phyloP scores from a whole-genome alignment of 2,888 invertebrate species.

The Platycheirus albimanus region DNA sequence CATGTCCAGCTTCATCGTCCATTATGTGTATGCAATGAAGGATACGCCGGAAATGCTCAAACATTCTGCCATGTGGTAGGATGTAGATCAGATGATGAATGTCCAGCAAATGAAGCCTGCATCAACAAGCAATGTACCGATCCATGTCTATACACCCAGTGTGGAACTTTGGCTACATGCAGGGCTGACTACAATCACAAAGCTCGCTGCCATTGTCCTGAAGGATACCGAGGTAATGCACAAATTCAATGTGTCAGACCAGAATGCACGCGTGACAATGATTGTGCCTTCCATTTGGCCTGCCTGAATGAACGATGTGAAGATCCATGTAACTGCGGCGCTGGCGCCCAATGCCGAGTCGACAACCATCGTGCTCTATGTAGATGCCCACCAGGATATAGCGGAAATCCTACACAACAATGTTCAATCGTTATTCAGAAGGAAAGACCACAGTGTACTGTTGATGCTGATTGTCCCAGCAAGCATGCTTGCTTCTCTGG shows the following conservation, averaged over 20 bases:
- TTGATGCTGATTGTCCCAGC: conserved; percentile 93
- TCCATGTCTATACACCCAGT: conserved; percentile 90
- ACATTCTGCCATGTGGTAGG: conserved; percentile 91
- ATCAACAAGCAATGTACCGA: conserved; percentile 91
- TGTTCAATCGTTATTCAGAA: conserved; percentile 85
- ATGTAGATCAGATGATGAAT: conserved; percentile 93
- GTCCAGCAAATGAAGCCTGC: conserved; percentile 91
- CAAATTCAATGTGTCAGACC: conserved; percentile 89
- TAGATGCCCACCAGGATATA: conserved; percentile 91
- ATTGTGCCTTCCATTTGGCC: conserved; percentile 91
- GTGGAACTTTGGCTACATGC: conserved; percentile 91
- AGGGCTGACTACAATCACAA: conserved; percentile 89
- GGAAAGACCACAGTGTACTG: conserved; percentile 87
- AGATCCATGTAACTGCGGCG: conserved; percentile 93
- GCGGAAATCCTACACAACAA: conserved; percentile 88
- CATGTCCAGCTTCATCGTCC: conserved; percentile 91
- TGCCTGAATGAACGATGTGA: conserved; percentile 91
- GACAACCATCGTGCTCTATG: conserved; percentile 90
- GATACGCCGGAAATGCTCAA: conserved; percentile 92
- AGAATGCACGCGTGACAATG: conserved; percentile 89
- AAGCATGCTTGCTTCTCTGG: conserved; percentile 92
- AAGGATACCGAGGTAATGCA: conserved; percentile 91
- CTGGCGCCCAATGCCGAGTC: conserved; percentile 89
- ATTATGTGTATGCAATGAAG: conserved; percentile 90
- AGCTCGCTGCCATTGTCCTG: conserved; percentile 90